Evolutionary conservation across 2,797 vertebrate species (phyloP).

Genomic region (Syngnathus rostellatus): DNA sequence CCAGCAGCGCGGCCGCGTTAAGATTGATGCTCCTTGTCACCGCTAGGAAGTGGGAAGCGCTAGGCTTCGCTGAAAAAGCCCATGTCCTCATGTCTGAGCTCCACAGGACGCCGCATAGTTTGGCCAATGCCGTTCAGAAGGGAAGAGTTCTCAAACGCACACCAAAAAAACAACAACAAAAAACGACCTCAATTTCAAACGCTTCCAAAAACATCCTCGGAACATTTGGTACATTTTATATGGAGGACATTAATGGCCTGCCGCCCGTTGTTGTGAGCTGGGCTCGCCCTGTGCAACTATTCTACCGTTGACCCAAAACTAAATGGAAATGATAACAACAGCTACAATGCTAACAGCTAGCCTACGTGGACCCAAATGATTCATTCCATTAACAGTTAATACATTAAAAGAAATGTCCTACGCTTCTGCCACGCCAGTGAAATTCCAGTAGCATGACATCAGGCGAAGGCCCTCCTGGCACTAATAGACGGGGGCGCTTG

Average conservation of each 20-base stretch:
- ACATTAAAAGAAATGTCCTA: not conserved
- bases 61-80: conserved; percentile 83
- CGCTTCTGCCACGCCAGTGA: conserved; percentile 10
- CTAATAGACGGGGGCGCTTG: conserved; percentile 17
- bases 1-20: conserved; percentile 65
- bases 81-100: conserved; percentile 78
- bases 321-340: not conserved
- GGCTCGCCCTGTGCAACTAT: not conserved
- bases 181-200: conserved; percentile 55
- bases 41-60: conserved; percentile 83
- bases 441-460: conserved; percentile 40
- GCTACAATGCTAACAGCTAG: not conserved
- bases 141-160: conserved; percentile 72
- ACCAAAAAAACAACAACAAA: conserved; percentile 2
- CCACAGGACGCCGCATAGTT: conserved; percentile 83
- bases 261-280: not conserved
- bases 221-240: not conserved
- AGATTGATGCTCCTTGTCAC: conserved; percentile 92
- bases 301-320: not conserved
- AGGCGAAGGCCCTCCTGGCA: conserved; percentile 47
- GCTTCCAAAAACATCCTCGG: not conserved
- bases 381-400: not conserved
- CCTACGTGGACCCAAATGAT: not conserved
- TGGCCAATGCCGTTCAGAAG: conserved; percentile 79
- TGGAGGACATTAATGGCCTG: not conserved